These are phyloP conservation scores for Notiomystis cincta DNA, from an alignment of 2,113 vertebrate species.

Conservation along the genomic window DNA sequence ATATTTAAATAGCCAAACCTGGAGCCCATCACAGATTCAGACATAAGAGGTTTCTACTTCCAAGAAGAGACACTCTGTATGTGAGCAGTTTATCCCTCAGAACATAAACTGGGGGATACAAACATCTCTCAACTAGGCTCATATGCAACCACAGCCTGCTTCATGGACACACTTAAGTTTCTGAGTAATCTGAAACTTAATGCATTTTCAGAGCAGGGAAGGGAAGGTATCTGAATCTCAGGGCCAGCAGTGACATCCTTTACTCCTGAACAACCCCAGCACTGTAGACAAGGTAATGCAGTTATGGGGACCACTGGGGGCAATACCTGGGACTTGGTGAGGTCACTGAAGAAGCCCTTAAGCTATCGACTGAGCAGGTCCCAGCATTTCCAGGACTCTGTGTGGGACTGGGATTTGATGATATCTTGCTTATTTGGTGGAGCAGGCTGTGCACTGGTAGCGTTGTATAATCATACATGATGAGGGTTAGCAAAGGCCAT, in stretches of 20 bases:
- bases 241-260: neutral
- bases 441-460: neutral
- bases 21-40: neutral
- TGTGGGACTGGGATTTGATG: neutral
- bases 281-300: neutral
- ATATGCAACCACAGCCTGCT: neutral
- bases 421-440: neutral
- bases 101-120: neutral
- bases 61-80: neutral
- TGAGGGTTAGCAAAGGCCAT: slow-evolving; percentile 7
- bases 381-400: neutral
- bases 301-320: neutral
- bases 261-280: neutral
- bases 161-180: neutral
- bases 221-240: neutral
- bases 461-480: neutral
- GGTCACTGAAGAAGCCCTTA: neutral
- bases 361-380: neutral
- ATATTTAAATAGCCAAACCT: neutral
- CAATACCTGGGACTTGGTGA: neutral
- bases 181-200: neutral
- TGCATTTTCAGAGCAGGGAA: neutral
- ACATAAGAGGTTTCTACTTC: neutral
- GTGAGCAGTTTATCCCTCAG: neutral
- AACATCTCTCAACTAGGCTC: neutral